Evolutionary conservation across 2,797 vertebrate genomes (phyloP).

Genomic region (Pseudochirops cupreus): DNA sequence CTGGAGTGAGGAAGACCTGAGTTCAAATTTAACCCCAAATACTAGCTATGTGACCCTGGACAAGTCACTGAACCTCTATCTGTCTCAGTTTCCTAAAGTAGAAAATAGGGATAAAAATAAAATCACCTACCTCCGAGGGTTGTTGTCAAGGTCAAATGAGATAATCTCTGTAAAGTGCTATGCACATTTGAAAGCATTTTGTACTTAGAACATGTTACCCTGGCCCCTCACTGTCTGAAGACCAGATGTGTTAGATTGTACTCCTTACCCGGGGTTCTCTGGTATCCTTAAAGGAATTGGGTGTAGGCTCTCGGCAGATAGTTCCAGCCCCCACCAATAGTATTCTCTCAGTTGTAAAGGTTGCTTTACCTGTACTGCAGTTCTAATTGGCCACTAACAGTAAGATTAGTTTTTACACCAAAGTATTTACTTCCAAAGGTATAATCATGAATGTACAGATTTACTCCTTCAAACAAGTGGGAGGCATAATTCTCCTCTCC

Average conservation of each 20-base stretch:
- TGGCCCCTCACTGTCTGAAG: neutral
- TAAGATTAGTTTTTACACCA: neutral
- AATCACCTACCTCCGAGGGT: neutral
- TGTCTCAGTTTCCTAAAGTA: neutral
- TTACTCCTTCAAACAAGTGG: neutral
- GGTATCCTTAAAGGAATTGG: neutral
- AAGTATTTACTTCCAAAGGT: neutral
- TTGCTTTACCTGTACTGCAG: neutral
- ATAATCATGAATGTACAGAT: neutral
- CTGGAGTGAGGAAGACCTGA: neutral
- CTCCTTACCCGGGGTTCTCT: neutral
- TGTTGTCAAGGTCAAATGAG: neutral
- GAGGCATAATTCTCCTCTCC: neutral
- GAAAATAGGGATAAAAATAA: neutral
- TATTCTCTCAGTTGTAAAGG: neutral
- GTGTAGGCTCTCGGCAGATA: neutral
- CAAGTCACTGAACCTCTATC: neutral
- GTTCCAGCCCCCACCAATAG: neutral
- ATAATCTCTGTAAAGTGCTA: neutral
- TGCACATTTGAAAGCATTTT: neutral
- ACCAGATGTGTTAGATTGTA: neutral
- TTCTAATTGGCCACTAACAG: neutral
- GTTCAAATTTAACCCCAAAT: neutral
- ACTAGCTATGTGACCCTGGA: neutral
- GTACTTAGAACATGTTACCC: neutral